These are phyloP conservation scores for Exephanes ischioxanthus DNA, from an alignment of 2,888 invertebrate genomes.

Conservation along the genomic window DNA sequence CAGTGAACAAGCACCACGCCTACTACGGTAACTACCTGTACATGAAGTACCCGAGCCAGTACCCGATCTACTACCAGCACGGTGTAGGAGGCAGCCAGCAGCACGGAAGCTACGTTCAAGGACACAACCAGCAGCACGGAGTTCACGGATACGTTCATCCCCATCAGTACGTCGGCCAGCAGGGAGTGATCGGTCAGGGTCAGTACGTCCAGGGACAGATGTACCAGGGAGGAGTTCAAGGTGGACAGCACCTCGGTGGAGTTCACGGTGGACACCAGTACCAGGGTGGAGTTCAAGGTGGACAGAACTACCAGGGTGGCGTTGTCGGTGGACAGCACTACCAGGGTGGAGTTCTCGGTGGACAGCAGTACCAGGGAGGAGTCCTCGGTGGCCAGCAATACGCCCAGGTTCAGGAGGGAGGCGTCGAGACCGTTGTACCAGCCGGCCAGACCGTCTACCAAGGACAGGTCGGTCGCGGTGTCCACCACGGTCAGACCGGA, in stretches of 20 bases:
- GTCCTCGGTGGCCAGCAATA: slow-evolving; percentile 47
- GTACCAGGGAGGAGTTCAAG: slow-evolving; percentile 36
- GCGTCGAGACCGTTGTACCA: slow-evolving; percentile 3
- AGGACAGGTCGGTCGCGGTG: slow-evolving; percentile 23
- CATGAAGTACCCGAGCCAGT: slow-evolving; percentile 74
- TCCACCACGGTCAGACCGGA: slow-evolving; percentile 28
- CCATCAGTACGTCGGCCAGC: slow-evolving; percentile 9
- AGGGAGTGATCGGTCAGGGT: slow-evolving; percentile 54
- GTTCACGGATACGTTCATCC: neutral
- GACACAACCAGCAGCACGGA: slow-evolving; percentile 42
- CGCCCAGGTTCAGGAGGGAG: slow-evolving; percentile 42
- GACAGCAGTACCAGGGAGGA: neutral
- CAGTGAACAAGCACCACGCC: slow-evolving; percentile 75
- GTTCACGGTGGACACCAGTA: slow-evolving; percentile 50
- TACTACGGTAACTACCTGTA: slow-evolving; percentile 75
- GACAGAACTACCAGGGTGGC: slow-evolving; percentile 36
- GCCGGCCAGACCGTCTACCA: slow-evolving; percentile 12
- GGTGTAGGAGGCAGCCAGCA: slow-evolving; percentile 62
- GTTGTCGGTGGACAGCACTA: slow-evolving; percentile 46
- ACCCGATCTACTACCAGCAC: slow-evolving; percentile 60
- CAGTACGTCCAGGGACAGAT: slow-evolving; percentile 44
- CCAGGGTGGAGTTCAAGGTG: slow-evolving; percentile 48
- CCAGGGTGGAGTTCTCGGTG: neutral
- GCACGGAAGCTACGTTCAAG: slow-evolving; percentile 51
- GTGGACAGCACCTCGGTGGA: slow-evolving; percentile 42